These are phyloP conservation scores for Passer montanus DNA, from an alignment of 2,113 vertebrate species.

Conservation along the genomic window DNA sequence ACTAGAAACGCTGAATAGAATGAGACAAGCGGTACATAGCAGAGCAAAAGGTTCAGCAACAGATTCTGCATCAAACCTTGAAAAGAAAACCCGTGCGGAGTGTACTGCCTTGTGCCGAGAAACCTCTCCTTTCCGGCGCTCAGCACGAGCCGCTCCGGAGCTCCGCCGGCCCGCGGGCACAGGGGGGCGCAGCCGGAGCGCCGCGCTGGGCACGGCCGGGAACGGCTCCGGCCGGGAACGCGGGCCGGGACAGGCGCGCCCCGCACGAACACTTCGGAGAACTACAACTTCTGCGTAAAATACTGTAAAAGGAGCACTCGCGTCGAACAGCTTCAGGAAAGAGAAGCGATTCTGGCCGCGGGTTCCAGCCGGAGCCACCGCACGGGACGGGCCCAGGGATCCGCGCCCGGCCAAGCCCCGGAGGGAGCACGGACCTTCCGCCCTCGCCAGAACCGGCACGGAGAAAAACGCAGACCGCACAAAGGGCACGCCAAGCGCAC, in stretches of 20 bases:
- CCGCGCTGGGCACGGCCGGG: neutral
- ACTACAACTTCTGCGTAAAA: neutral
- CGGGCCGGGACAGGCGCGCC: neutral
- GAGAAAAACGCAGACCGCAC: neutral
- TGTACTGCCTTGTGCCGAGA: neutral
- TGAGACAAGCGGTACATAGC: neutral
- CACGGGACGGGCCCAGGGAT: too few species aligned
- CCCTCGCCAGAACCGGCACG: neutral
- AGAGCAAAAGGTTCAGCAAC: neutral
- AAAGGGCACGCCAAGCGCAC: neutral
- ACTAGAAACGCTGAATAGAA: neutral
- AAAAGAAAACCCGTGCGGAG: neutral
- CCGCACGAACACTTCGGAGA: neutral
- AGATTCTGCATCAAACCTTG: neutral
- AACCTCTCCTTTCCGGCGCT: too few species aligned
- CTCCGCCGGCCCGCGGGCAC: rapidly evolving
- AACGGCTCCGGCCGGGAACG: neutral
- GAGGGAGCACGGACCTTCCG: neutral
- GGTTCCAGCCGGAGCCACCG: neutral
- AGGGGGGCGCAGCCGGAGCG: neutral
- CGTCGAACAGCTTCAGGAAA: neutral
- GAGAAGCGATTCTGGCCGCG: neutral
- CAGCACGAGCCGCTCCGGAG: neutral
- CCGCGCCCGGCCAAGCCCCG: neutral
- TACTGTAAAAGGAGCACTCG: neutral